Evolutionary conservation across 2,113 vertebrate genomes (phyloP).

Genomic region (Speoplatyrhinus poulsoni): DNA sequence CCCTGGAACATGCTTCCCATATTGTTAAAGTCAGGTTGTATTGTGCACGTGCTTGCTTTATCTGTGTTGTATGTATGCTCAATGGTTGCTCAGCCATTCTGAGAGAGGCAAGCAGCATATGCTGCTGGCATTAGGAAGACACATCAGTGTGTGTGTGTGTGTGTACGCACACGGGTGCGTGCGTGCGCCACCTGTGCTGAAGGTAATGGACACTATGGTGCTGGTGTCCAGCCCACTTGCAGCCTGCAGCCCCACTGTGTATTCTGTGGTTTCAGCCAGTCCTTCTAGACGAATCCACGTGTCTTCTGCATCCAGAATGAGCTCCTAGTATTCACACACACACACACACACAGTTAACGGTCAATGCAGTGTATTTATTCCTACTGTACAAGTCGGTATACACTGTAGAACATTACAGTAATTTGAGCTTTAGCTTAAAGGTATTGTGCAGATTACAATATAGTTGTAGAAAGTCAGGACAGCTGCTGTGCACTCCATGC

Average conservation of each 20-base stretch:
- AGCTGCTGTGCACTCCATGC: not conserved
- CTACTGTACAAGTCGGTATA: too few relatives aligned
- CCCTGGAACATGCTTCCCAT: too few relatives aligned
- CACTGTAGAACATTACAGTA: slow-evolving; percentile 9
- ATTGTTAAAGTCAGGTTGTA: too few relatives aligned
- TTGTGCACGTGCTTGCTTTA: too few relatives aligned
- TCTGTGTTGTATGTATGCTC: too few relatives aligned
- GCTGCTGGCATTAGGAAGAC: too few relatives aligned
- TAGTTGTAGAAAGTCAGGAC: slow-evolving; percentile 2
- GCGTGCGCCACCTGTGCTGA: slow-evolving; percentile 85
- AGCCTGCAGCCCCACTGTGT: slow-evolving; percentile 88
- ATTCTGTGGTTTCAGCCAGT: slow-evolving; percentile 88
- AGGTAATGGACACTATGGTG: slow-evolving; percentile 79
- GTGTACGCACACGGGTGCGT: slow-evolving; percentile 1
- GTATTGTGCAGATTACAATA: too few relatives aligned
- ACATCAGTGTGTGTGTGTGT: not conserved
- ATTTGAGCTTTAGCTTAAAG: not conserved
- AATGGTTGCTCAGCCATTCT: too few relatives aligned
- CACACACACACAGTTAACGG: not conserved
- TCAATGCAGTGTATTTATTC: not conserved
- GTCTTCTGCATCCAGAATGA: slow-evolving; percentile 95
- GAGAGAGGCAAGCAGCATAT: too few relatives aligned
- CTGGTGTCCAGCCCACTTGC: slow-evolving; percentile 85
- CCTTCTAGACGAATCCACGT: slow-evolving; percentile 96
- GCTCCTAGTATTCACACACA: slow-evolving; percentile 77